phyloP scores from a whole-genome alignment of 2,113 vertebrate species.

The Anthoscopus minutus region DNA sequence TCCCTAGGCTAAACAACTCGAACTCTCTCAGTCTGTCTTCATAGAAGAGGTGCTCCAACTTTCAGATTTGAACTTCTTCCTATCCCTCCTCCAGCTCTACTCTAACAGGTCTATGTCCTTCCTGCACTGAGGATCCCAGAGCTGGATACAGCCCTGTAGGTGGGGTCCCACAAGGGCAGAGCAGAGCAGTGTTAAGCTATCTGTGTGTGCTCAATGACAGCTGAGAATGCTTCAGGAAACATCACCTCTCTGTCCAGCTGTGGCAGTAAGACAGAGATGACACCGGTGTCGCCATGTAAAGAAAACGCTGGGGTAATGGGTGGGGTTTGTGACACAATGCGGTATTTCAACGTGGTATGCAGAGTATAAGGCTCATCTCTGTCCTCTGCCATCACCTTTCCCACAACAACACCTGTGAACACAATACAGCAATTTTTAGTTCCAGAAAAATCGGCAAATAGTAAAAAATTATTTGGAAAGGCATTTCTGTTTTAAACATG shows the following conservation, averaged over 20 bases:
- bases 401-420: constrained; percentile 74
- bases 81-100: neutral
- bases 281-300: constrained; percentile 70
- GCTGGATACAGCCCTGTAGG: neutral
- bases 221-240: neutral
- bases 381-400: constrained; percentile 77
- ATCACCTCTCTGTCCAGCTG: constrained; percentile 86
- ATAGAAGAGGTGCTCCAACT: neutral
- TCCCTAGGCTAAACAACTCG: neutral
- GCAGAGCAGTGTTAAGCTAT: neutral
- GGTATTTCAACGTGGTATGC: constrained; percentile 75
- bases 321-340: constrained; percentile 67
- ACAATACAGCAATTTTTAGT: neutral
- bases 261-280: constrained; percentile 60
- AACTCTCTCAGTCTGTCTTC: neutral
- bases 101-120: neutral
- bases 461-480: neutral
- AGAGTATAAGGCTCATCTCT: constrained; percentile 65
- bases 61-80: neutral
- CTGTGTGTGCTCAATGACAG: neutral
- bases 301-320: constrained; percentile 54
- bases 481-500: neutral
- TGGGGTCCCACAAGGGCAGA: neutral
- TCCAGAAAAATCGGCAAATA: neutral
- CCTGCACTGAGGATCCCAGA: neutral